A percentile compares a stretch with the other conserved stretches of the same genome.
phyloP scores from a whole-genome alignment of 2,888 invertebrate species.

The Leucophenga montana region DNA sequence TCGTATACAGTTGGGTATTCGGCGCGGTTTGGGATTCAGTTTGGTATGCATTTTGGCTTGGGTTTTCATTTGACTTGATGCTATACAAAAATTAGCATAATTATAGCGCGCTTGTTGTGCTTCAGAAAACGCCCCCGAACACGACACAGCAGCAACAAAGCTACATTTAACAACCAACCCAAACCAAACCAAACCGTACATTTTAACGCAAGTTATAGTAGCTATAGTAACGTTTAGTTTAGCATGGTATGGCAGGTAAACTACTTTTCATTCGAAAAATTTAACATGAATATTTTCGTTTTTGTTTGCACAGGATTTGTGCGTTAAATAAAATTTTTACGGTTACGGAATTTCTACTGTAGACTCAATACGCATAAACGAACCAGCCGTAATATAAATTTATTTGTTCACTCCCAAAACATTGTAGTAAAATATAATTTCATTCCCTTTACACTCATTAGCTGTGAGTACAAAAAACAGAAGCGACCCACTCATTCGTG shows the following conservation, averaged over 20 bases:
- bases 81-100: conserved; percentile 55
- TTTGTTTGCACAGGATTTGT: not conserved
- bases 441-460: too few species aligned
- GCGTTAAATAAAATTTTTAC: not conserved
- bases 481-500: not conserved
- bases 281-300: not conserved
- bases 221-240: conserved; percentile 12
- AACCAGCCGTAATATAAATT: too few species aligned
- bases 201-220: not conserved
- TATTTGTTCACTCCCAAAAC: not conserved
- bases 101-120: conserved; percentile 47
- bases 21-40: not conserved
- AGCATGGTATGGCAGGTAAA: not conserved
- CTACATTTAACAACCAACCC: not conserved
- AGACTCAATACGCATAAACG: too few species aligned
- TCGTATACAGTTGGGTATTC: too few species aligned
- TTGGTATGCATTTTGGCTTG: conserved; percentile 19
- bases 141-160: not conserved
- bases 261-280: conserved; percentile 6
- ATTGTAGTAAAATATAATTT: too few species aligned
- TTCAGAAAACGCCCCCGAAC: conserved; percentile 14
- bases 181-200: not conserved
- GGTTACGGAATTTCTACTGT: too few species aligned
- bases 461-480: not conserved
- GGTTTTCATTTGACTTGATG: not conserved